phyloP scores from a whole-genome alignment of 2,113 vertebrate species.

The Oncorhynchus tshawytscha region DNA sequence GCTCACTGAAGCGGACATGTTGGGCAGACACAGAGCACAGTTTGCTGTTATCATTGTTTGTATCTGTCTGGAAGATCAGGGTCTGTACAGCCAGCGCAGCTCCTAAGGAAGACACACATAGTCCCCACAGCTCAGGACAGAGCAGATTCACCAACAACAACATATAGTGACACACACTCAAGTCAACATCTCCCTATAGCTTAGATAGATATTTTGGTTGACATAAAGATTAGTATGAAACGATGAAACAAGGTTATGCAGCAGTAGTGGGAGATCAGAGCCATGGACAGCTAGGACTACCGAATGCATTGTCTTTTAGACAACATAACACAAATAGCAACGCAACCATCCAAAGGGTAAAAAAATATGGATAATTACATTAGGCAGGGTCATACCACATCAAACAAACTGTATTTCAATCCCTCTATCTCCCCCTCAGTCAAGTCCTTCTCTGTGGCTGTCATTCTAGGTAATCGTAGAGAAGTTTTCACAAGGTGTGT shows the following conservation, averaged over 20 bases:
- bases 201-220: not conserved
- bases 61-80: not conserved
- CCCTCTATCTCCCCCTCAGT: conserved; percentile 44
- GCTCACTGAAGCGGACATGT: not conserved
- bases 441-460: conserved; percentile 31
- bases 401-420: conserved; percentile 45
- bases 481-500: conserved; percentile 65
- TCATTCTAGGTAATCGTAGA: conserved; percentile 46
- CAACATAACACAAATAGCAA: not conserved
- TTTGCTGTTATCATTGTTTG: not conserved
- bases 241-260: not conserved
- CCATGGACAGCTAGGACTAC: not conserved
- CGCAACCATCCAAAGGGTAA: not conserved
- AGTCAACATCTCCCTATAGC: not conserved
- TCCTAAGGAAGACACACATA: not conserved
- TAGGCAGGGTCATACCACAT: conserved; percentile 13
- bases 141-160: not conserved
- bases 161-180: not conserved
- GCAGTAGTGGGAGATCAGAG: not conserved
- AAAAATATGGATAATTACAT: not conserved
- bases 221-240: not conserved
- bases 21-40: not conserved
- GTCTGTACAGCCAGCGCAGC: not conserved
- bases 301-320: not conserved
- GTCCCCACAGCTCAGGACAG: not conserved